Evolutionary conservation across 2,797 vertebrate species (phyloP).

Genomic region (Leptodactylus fallax): DNA sequence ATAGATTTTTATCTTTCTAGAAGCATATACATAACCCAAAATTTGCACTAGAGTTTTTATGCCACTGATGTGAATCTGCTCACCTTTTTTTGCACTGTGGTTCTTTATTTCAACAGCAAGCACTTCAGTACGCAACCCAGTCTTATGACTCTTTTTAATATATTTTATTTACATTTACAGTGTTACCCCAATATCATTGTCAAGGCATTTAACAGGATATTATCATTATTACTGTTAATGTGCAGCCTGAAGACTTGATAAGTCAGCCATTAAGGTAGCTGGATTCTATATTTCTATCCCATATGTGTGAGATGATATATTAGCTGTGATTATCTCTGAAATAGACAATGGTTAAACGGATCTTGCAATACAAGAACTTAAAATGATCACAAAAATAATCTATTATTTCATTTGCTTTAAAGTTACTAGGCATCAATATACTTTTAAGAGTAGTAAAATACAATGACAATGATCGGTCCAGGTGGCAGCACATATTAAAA

Average conservation of each 20-base stretch:
- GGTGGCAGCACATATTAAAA: constrained; percentile 40
- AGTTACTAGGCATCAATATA: constrained; percentile 55
- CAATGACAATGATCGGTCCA: constrained; percentile 40
- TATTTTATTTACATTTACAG: not conserved
- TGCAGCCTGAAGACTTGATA: constrained; percentile 8
- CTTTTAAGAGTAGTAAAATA: constrained; percentile 64
- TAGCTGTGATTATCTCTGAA: not conserved
- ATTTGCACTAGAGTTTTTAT: not conserved
- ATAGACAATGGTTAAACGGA: constrained; percentile 24
- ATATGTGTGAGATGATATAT: not conserved
- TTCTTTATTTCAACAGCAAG: not conserved
- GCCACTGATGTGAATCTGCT: no score
- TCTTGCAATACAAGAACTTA: constrained; percentile 51
- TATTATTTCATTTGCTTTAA: constrained; percentile 57
- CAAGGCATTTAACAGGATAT: not conserved
- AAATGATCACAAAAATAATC: constrained; percentile 52
- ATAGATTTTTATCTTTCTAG: no score
- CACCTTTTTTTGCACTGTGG: no score
- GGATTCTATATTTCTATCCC: not conserved
- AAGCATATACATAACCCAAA: not conserved
- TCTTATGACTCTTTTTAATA: not conserved
- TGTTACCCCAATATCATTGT: not conserved
- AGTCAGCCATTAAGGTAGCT: not conserved
- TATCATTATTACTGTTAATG: not conserved
- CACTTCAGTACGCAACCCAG: not conserved